Percentiles rank a stretch among this genome's conserved stretches.
Conservation (phyloP, 2,797 vertebrate species). For the Lophotriccus pileatus region DNA sequence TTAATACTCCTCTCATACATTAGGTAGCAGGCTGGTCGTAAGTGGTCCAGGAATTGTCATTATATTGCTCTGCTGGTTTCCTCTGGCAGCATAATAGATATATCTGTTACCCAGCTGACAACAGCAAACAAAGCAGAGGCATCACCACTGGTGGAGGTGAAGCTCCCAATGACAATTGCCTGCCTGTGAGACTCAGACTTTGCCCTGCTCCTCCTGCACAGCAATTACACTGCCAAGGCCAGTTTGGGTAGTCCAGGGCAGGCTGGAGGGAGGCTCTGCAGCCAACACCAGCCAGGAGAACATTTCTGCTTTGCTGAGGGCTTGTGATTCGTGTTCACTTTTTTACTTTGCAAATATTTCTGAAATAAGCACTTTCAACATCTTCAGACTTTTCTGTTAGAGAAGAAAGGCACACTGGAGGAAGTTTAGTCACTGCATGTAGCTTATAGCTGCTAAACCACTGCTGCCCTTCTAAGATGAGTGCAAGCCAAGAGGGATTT, state of each 20-base stretch:
- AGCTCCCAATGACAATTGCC: background rate
- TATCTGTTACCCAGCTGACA: background rate
- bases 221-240: background rate
- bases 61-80: conserved; percentile 18
- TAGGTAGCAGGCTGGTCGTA: background rate
- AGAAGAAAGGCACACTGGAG: background rate
- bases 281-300: background rate
- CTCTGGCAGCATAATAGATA: background rate
- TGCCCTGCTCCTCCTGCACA: background rate
- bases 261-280: background rate
- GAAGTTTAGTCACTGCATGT: background rate
- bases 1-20: background rate
- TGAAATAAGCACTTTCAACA: background rate
- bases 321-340: background rate
- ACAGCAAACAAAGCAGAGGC: conserved; percentile 2
- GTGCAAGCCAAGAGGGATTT: background rate
- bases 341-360: background rate
- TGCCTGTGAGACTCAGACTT: background rate
- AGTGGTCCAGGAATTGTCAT: conserved; percentile 5
- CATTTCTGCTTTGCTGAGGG: background rate
- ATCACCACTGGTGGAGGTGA: background rate
- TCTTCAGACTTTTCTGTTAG: background rate
- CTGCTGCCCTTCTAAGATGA: background rate
- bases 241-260: background rate
- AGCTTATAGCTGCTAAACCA: background rate